These are phyloP conservation scores for Sarcophaga bullata DNA, from an alignment of 1,140 invertebrate genomes.

Conservation along the genomic window DNA sequence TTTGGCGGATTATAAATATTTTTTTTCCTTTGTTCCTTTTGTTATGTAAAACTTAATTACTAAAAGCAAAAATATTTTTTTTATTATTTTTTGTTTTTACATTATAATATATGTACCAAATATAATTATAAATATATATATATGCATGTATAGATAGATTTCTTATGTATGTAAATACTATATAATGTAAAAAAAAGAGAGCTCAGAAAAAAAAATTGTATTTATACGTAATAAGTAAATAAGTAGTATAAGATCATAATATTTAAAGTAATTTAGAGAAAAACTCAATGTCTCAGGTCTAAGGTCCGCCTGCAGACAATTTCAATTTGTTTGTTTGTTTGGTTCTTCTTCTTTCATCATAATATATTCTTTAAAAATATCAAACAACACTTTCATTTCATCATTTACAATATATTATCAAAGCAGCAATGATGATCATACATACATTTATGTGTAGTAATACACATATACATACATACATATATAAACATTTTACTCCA, in stretches of 20 bases:
- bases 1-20: constrained; percentile 22
- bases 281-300: constrained; percentile 10
- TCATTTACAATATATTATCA: neutral
- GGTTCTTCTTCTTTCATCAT: neutral
- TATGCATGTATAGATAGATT: constrained; percentile 9
- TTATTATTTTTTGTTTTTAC: neutral
- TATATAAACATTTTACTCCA: constrained; percentile 15
- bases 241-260: neutral
- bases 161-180: constrained; percentile 5
- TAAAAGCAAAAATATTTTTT: neutral
- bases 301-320: constrained; percentile 31
- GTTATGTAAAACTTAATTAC: constrained; percentile 15
- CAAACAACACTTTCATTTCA: neutral
- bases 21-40: neutral
- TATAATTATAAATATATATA: constrained; percentile 15
- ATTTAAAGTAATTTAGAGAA: neutral
- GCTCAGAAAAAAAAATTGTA: neutral
- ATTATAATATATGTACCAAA: constrained; percentile 23
- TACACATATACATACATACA: neutral
- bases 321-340: neutral
- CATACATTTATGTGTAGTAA: constrained; percentile 12
- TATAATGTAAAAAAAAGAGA: constrained; percentile 14
- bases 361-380: neutral
- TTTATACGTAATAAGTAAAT: neutral
- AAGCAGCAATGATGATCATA: neutral